Evolutionary conservation across 2,113 vertebrate genomes (phyloP), one percentile per base, ranked within the genome.

Genomic region (Aptenodytes forsteri): DNA sequence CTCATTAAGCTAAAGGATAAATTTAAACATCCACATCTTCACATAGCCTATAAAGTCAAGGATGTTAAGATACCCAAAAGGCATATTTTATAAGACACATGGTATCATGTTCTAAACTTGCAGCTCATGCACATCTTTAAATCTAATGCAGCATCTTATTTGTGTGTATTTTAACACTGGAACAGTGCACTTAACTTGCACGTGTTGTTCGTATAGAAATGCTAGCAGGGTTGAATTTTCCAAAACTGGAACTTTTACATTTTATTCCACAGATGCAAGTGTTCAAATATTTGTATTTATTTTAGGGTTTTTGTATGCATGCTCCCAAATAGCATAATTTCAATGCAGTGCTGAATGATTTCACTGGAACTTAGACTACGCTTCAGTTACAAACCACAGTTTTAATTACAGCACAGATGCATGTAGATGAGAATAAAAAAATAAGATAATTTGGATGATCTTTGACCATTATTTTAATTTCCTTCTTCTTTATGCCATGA

Each of bases 231-330:
- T 42, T 91, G 47, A 83, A 26, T 85, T 95, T 96, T 75, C 47
- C 15, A 50, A 23, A 89, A 89, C 26, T 69, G 46, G 46, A 90
- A 19, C 16, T 40, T 89, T 18, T 56, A 18, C 13, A 32, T 72
- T 93, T 79, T 94, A 70, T 91, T 72, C 44, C 34, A 42, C 19
- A 62, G 71, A 88, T 88, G 62, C 58, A 93, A 73, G 34, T 56
- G 59, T 96, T 95, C 87, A 87, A 90, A 70, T 90, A 76, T 73
- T 88, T 93, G 20, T 77, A 21, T 90, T 71, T 85, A 26, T 85
- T 86, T 92, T 64, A 50, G 32, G 67, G 64, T 0, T 44, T 89
- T 89, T 93, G 42, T 90, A 42, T 90, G 47, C 47, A 47, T 78
- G 40, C 49, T 96, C 47, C 20, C 20, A 66, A 89, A 78, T 16